phyloP scores from a whole-genome alignment of 2,113 vertebrate species.

The Phylloscopus trochilus region DNA sequence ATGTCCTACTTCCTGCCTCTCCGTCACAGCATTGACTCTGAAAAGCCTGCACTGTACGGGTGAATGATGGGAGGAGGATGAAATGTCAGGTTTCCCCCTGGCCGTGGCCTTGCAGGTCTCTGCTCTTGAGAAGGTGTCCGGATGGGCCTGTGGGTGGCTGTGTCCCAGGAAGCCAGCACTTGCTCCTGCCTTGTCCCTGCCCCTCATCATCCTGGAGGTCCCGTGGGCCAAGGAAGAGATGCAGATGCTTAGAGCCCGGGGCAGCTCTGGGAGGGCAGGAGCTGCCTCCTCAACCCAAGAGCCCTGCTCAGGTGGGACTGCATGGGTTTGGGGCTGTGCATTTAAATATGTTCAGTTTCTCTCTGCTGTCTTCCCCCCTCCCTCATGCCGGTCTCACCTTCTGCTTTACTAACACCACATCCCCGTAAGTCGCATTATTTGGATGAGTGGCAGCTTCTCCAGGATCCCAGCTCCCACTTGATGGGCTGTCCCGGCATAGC shows the following conservation, averaged over 20 bases:
- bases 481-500: not conserved
- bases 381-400: accelerated
- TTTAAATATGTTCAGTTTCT: not conserved
- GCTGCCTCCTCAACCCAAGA: not conserved
- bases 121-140: not conserved
- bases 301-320: not conserved
- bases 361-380: accelerated
- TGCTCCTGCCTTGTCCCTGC: not conserved
- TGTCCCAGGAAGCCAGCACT: too few relatives aligned
- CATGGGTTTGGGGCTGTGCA: not conserved
- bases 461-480: not conserved
- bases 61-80: not conserved
- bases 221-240: accelerated
- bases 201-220: not conserved
- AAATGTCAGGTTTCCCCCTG: accelerated
- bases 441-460: not conserved
- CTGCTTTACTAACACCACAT: not conserved
- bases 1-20: not conserved
- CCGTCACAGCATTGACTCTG: accelerated
- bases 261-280: not conserved
- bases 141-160: not conserved
- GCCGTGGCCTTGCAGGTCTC: accelerated
- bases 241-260: accelerated
- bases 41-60: accelerated
- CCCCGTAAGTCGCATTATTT: not conserved